Percentiles rank a stretch among this genome's conserved stretches.
Conservation (phyloP, 2,888 invertebrate species). For the Mythimna pallens region DNA sequence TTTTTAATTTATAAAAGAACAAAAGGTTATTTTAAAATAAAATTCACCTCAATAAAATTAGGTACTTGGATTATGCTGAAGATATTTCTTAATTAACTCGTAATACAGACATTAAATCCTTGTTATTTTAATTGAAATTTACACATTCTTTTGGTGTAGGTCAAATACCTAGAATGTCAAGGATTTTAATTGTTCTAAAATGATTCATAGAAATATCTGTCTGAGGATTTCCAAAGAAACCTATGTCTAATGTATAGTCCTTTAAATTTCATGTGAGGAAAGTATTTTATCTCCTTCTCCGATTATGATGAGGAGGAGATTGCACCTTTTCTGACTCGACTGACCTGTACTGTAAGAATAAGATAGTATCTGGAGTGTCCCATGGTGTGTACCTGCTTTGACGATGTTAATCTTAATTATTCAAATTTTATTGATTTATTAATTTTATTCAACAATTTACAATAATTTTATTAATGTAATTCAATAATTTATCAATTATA, state of each 20-base stretch:
- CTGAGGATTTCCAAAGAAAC: not conserved
- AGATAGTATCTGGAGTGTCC: too few relatives aligned
- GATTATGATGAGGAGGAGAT: too few relatives aligned
- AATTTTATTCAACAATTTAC: too few relatives aligned
- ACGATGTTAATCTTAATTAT: too few relatives aligned
- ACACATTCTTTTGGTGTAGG: constrained; percentile 44
- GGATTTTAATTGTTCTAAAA: constrained; percentile 31
- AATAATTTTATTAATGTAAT: too few relatives aligned
- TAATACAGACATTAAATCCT: constrained; percentile 30
- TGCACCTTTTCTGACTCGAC: too few relatives aligned
- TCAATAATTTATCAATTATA: too few relatives aligned
- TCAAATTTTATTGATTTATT: too few relatives aligned
- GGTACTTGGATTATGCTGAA: constrained; percentile 18
- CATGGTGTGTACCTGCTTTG: too few relatives aligned
- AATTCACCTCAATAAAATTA: not conserved
- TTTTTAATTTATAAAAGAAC: constrained; percentile 11
- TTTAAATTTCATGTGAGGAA: not conserved
- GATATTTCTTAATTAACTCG: constrained; percentile 58
- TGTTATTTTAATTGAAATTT: constrained; percentile 49
- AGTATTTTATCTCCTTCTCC: too few relatives aligned
- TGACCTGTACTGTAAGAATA: too few relatives aligned
- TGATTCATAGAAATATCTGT: not conserved
- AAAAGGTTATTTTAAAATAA: constrained; percentile 10
- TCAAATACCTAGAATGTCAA: constrained; percentile 46
- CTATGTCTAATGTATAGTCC: not conserved